Conservation (phyloP, 2,888 invertebrate genomes). For the Oxystoma pomonae region DNA sequence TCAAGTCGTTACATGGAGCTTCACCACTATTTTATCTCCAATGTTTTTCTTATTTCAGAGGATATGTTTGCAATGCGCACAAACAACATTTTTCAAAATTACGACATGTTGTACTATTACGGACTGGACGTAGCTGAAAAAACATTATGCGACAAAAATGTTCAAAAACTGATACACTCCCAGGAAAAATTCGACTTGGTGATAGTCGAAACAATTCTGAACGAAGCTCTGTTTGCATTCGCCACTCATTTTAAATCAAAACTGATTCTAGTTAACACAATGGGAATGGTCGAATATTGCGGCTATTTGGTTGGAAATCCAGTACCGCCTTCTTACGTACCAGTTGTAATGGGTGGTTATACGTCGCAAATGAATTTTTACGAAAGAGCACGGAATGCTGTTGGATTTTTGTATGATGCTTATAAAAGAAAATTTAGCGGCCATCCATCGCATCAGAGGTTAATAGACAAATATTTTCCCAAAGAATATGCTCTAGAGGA, state of each 20-base stretch:
- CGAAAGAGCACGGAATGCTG: constrained; percentile 52
- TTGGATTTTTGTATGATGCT: constrained; percentile 36
- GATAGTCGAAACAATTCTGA: neutral
- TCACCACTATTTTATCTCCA: too few species aligned
- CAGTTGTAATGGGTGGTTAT: too few species aligned
- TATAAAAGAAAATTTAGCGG: constrained; percentile 27
- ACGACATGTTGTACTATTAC: neutral
- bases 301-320: too few species aligned
- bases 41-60: neutral
- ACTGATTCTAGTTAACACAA: neutral
- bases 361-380: too few species aligned
- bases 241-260: neutral
- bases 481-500: constrained; percentile 32
- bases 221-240: neutral
- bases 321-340: too few species aligned
- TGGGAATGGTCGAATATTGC: too few species aligned
- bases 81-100: too few species aligned
- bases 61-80: neutral
- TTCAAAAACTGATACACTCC: neutral
- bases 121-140: neutral
- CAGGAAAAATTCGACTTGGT: neutral
- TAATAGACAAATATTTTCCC: constrained; percentile 36
- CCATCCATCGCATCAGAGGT: constrained; percentile 31
- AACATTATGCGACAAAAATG: neutral
- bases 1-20: too few species aligned